These are phyloP conservation scores for Margarornis squamiger DNA, from an alignment of 2,797 vertebrate genomes.

Conservation along the genomic window DNA sequence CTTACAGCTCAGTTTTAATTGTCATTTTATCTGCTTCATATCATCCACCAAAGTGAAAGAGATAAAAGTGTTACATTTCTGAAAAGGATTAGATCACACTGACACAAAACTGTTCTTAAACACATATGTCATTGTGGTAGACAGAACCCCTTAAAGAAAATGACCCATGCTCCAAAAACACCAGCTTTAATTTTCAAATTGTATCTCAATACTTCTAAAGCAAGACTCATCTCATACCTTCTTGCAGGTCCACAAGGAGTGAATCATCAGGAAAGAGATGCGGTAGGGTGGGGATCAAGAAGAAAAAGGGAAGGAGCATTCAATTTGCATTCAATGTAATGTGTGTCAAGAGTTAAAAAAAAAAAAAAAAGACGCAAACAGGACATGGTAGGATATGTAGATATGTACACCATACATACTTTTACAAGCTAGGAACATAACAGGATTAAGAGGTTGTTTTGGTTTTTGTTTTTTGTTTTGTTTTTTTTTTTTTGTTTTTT, in stretches of 20 bases:
- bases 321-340: neutral
- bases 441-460: neutral
- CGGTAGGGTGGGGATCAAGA: rapidly evolving
- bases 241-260: neutral
- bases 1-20: neutral
- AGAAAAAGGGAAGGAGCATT: neutral
- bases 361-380: neutral
- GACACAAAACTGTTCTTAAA: neutral
- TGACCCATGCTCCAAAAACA: neutral
- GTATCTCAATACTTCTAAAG: neutral
- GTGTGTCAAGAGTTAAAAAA: neutral
- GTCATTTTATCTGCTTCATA: neutral
- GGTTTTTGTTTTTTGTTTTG: neutral
- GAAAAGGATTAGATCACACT: neutral
- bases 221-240: neutral
- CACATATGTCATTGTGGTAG: neutral
- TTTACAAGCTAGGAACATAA: neutral
- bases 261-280: neutral
- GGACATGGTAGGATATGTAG: neutral
- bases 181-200: neutral
- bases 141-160: neutral
- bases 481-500: neutral
- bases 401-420: neutral
- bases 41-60: neutral
- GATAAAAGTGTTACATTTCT: neutral